These are phyloP conservation scores for Aleiodes leptofemur DNA, from an alignment of 2,888 invertebrate genomes.

Conservation along the genomic window DNA sequence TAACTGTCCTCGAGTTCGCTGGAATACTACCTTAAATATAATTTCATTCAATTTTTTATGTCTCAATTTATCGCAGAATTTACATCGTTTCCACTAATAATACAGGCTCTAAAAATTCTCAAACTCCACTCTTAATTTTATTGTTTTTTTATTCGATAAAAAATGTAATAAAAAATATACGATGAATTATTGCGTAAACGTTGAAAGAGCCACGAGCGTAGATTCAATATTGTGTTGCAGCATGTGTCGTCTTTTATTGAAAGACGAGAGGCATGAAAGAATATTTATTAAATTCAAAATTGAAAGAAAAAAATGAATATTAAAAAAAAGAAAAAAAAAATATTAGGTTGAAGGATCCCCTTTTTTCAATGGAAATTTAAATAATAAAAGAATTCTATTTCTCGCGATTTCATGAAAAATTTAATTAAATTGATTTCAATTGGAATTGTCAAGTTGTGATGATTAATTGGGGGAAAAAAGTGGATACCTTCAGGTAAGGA, in stretches of 20 bases:
- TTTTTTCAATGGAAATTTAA: conserved; percentile 36
- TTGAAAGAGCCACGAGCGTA: conserved; percentile 30
- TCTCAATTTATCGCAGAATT: too few relatives aligned
- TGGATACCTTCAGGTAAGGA: conserved; percentile 35
- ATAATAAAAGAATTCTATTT: neutral
- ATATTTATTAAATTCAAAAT: conserved; percentile 19
- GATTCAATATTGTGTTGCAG: conserved; percentile 32
- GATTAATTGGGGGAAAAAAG: conserved; percentile 26
- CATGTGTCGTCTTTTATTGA: conserved; percentile 33
- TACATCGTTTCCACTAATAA: too few relatives aligned
- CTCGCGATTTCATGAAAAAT: neutral
- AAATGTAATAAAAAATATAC: neutral
- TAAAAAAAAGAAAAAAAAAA: conserved; percentile 21
- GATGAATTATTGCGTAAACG: conserved; percentile 17
- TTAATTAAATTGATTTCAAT: neutral
- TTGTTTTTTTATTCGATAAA: neutral
- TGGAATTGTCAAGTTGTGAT: neutral
- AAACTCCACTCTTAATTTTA: too few relatives aligned
- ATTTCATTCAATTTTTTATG: too few relatives aligned
- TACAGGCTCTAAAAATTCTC: too few relatives aligned
- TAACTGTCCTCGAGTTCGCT: too few relatives aligned
- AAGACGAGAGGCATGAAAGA: conserved; percentile 27
- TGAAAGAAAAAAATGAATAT: neutral
- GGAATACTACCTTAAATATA: too few relatives aligned
- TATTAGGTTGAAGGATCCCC: conserved; percentile 47